Percentiles rank a stretch among this genome's conserved stretches.
phyloP scores from a whole-genome alignment of 2,797 vertebrate species.

The Cyclura pinguis region DNA sequence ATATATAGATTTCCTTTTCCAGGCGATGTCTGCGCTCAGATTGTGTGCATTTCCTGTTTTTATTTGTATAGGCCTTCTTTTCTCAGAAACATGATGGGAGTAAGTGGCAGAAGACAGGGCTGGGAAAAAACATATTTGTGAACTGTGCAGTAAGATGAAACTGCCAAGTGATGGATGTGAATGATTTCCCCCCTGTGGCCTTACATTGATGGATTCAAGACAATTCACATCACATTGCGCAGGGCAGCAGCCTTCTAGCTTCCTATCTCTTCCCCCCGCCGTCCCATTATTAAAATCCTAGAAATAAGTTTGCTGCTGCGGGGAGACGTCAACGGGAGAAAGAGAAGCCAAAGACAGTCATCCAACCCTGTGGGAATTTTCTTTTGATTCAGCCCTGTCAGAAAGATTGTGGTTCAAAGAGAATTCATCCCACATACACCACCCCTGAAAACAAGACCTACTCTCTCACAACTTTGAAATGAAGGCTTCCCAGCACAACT shows the following conservation, averaged over 20 bases:
- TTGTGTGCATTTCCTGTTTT: background rate
- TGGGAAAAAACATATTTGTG: background rate
- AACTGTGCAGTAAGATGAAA: background rate
- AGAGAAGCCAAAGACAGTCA: background rate
- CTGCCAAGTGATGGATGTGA: background rate
- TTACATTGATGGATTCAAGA: background rate
- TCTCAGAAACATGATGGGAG: background rate
- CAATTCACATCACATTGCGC: background rate
- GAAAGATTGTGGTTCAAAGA: background rate
- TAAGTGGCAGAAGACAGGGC: background rate
- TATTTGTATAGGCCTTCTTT: background rate
- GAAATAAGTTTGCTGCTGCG: background rate
- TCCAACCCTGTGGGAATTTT: background rate
- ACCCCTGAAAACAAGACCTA: background rate
- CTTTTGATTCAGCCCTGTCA: background rate
- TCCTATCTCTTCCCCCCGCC: background rate
- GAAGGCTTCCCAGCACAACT: background rate
- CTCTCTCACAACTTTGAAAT: background rate
- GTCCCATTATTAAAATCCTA: background rate
- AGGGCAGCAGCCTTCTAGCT: background rate
- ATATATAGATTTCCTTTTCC: background rate
- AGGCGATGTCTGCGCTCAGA: background rate
- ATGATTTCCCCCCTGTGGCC: background rate
- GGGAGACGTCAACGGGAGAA: background rate
- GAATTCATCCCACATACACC: background rate